These are phyloP conservation scores for Pelagia noctiluca DNA, from an alignment of 30 jellyfish, hydroid and myxozoan species.

Conservation along the genomic window DNA sequence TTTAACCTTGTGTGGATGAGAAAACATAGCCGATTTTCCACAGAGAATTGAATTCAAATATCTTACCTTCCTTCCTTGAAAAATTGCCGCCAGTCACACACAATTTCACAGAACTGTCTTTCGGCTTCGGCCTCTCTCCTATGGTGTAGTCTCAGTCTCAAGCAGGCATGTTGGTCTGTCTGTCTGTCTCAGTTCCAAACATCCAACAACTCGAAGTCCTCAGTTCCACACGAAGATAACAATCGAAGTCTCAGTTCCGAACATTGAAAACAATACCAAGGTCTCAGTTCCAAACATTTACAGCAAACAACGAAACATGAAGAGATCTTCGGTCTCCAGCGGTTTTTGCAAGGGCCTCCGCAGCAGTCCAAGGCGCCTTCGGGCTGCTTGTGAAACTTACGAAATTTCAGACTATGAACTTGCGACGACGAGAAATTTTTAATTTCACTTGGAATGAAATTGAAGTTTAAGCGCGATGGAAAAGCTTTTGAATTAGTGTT, in stretches of 20 bases:
- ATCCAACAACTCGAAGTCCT: neutral
- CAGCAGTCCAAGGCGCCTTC: neutral
- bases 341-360: constrained; percentile 8
- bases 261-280: neutral
- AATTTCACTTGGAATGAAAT: neutral
- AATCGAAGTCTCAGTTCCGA: neutral
- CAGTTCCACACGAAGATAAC: neutral
- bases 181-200: constrained; percentile 5
- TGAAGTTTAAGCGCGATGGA: too few relatives aligned
- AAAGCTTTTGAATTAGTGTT: neutral
- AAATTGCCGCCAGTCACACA: constrained; percentile 3
- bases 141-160: too few relatives aligned
- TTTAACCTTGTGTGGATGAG: too few relatives aligned
- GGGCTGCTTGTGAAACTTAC: constrained; percentile 10
- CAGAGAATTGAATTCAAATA: too few relatives aligned
- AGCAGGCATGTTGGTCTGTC: too few relatives aligned
- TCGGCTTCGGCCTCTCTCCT: too few relatives aligned
- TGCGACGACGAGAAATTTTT: constrained; percentile 6
- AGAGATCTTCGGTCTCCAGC: constrained; percentile 1
- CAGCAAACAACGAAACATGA: constrained; percentile 7
- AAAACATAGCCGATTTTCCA: neutral
- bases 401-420: too few relatives aligned
- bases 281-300: constrained; percentile 9
- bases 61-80: constrained; percentile 4
- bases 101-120: constrained; percentile 2